These are phyloP conservation scores for Pseudomyrmex dendroicus DNA, from an alignment of 1,140 invertebrate species.

Conservation along the genomic window DNA sequence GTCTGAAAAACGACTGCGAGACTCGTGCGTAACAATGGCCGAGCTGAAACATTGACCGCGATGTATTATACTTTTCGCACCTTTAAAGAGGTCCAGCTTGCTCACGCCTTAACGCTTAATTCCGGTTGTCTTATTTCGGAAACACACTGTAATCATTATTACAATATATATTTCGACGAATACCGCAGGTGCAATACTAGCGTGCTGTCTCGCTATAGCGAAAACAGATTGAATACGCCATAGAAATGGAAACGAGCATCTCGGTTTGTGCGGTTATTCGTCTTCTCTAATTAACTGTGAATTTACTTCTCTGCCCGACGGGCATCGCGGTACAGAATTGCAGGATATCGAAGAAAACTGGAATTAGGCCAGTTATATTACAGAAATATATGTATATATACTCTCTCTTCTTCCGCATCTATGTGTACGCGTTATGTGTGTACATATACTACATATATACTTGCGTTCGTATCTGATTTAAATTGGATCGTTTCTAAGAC, in stretches of 20 bases:
- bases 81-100: slow-evolving; percentile 27
- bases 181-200: neutral
- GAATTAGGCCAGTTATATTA: slow-evolving; percentile 71
- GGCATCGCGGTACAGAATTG: slow-evolving; percentile 10
- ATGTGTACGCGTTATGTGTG: neutral
- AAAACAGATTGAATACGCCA: slow-evolving; percentile 65
- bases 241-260: slow-evolving; percentile 55
- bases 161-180: neutral
- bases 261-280: slow-evolving; percentile 64
- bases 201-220: slow-evolving; percentile 16
- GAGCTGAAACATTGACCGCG: slow-evolving; percentile 22
- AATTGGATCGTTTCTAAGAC: slow-evolving; percentile 66
- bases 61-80: slow-evolving; percentile 41
- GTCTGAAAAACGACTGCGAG: slow-evolving; percentile 12
- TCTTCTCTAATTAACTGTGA: slow-evolving; percentile 77
- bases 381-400: slow-evolving; percentile 43
- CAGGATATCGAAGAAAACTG: slow-evolving; percentile 69
- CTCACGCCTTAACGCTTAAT: slow-evolving; percentile 36
- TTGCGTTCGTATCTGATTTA: slow-evolving; percentile 63
- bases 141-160: slow-evolving; percentile 3
- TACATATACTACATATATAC: slow-evolving; percentile 54
- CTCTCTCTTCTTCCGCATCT: neutral
- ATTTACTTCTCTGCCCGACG: slow-evolving; percentile 55
- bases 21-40: slow-evolving; percentile 13
- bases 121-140: slow-evolving; percentile 12